Evolutionary conservation across 2,113 vertebrate species (phyloP), one percentile per base, ranked within the genome.

Genomic region (Narcine bancroftii): DNA sequence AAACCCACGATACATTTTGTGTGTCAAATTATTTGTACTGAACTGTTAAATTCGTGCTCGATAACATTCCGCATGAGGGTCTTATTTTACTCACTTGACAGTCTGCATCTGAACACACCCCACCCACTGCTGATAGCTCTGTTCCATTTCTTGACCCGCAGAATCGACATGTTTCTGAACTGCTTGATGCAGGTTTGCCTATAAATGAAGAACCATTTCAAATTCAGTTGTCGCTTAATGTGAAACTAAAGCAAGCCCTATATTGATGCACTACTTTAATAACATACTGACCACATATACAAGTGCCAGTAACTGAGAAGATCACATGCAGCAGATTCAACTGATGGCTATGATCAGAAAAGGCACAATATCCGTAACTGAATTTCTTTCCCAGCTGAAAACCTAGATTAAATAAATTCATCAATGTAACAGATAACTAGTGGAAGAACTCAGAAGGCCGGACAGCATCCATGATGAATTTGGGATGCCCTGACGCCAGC

Each of bases 151-250:
- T 97, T 47, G 98, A 99, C 0, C 98, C 98, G 94, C 99, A 99
- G 96, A 99, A 99, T 60, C 99, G 97, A 94, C 99, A 99, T 0
- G 97, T 97, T 93, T 99, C 99, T 0, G 97, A 99, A 94, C 98
- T 99, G 94, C 98, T 99, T 93, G 97, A 97, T 17, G 98, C 96
- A 0, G 98, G 98, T 95, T 99, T 99, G 93, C 99, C 99, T 99
- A 73, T 26, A 92, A 93, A 42, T 19, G 94, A 76, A 92, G 56
- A 50, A 75, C 1, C 36, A 66, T 47, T 71, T 69, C 24, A 45
- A 47, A 29, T 63, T 87, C 36, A 17, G 19, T 56, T n/a, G 36
- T 17, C 0, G 2, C 17, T 60, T 85, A 33, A 29, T 1, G n/a
- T 60, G 53, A 2, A 19, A 63, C 17, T 36, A 21, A 87, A 85